Base-by-base conservation (phyloP, 2,888 invertebrate genomes). In the Nasonia oneida region DNA sequence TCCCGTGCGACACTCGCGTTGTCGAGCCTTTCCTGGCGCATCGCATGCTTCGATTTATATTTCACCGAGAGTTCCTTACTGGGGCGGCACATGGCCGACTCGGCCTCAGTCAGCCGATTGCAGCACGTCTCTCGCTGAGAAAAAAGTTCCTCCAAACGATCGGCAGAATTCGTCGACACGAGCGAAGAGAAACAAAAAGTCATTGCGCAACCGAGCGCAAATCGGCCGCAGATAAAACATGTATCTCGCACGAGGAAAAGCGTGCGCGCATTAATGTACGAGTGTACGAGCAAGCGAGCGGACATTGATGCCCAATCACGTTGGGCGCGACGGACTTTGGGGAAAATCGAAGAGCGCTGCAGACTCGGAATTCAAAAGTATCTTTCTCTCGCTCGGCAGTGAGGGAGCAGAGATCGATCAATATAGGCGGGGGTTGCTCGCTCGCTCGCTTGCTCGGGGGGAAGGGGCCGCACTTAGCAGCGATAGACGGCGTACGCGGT, bases 201-300 rank as follows among this genome's bases (percentile, higher is more conserved):
- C 61, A 64, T 81, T 81, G 81, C 81, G 47, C 50, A 82, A 82
- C 61, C 33, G 23, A 67, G 75, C 75, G 74, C 47, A 75, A 82
- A 75, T 70, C 61, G n/a, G 12, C 18, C 14, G 5, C 15, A 42
- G 42, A 37, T 57, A 53, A 42, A 67, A 67, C 33, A 67, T 67
- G 67, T 29, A 67, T 29, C 67, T 12, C 67, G 33, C n/a, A 4
- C 23, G 67, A 12, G 33, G 67, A 18, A 23, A 67, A 67, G 14
- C 73, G 39, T 47, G 42, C 39, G 39, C 73, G 42, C n/a, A 42
- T 10, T 5, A 39, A n/a, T n/a, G 42, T 4, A 39, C 73, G 23
- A 39, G 73, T 29, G 64, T n/a, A n/a, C 23, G 29, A 61, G 50
- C 37, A 8, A 37, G 70, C 15, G 33, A 15, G 15, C 29, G 14